These are phyloP conservation scores for Ametastegia equiseti DNA, from an alignment of 2,888 invertebrate genomes.

Conservation along the genomic window DNA sequence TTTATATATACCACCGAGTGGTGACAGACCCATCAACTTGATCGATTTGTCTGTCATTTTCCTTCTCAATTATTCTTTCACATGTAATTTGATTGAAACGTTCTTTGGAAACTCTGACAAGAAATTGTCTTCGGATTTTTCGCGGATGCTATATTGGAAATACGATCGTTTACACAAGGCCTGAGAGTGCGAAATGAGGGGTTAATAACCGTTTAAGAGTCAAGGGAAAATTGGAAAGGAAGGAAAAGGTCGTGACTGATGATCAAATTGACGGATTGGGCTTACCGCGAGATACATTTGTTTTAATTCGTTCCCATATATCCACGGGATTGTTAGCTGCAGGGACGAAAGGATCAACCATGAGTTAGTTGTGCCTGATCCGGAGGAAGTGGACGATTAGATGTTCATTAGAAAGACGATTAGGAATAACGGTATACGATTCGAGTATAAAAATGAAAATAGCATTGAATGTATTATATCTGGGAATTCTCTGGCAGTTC, in stretches of 20 bases:
- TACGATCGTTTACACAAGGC: too few relatives aligned
- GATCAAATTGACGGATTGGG: too few relatives aligned
- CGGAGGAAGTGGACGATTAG: conserved; percentile 3
- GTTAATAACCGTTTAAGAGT: too few relatives aligned
- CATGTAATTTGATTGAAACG: too few relatives aligned
- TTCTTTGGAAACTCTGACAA: too few relatives aligned
- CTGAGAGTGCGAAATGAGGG: too few relatives aligned
- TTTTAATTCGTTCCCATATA: neutral
- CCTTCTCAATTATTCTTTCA: too few relatives aligned
- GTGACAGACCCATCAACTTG: too few relatives aligned
- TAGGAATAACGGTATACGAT: conserved; percentile 3
- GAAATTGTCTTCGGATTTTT: too few relatives aligned
- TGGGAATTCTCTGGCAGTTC: neutral
- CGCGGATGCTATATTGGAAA: too few relatives aligned
- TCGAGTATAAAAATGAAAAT: neutral
- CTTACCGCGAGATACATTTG: neutral
- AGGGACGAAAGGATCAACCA: neutral
- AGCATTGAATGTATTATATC: neutral
- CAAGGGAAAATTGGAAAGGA: neutral
- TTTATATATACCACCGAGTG: too few relatives aligned
- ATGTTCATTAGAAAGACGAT: neutral
- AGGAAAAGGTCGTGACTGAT: neutral
- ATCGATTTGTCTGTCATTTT: too few relatives aligned
- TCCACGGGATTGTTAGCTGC: neutral
- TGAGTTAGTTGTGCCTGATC: neutral